phyloP scores from a whole-genome alignment of 1,140 invertebrate genomes.

The Theocolax elegans region DNA sequence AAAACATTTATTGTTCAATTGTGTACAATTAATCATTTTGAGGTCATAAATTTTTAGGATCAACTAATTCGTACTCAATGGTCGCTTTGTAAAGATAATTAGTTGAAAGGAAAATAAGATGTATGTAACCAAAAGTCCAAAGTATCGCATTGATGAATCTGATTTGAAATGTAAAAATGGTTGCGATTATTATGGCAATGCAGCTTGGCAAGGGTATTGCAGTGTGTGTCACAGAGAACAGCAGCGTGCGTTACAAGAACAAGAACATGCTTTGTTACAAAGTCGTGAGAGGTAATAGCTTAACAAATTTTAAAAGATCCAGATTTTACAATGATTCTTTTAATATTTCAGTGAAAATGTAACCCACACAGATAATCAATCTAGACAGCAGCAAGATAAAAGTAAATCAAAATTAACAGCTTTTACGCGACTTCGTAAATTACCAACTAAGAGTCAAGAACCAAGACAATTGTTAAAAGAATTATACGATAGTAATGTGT shows the following conservation, averaged over 20 bases:
- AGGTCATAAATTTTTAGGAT: no score
- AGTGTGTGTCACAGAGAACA: constrained; percentile 88
- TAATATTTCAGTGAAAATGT: constrained; percentile 36
- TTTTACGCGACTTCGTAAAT: constrained; percentile 33
- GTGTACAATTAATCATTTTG: no score
- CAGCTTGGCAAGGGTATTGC: constrained; percentile 96
- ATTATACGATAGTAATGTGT: constrained; percentile 64
- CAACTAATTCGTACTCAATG: no score
- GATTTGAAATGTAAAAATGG: constrained; percentile 95
- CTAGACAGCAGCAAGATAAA: constrained; percentile 22
- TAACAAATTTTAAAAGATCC: background rate
- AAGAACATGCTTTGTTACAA: constrained; percentile 57
- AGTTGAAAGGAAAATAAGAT: no score
- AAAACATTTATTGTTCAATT: no score
- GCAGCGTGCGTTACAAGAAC: constrained; percentile 69
- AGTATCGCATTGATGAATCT: constrained; percentile 81
- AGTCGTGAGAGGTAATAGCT: constrained; percentile 53
- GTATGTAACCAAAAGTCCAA: constrained; percentile 79
- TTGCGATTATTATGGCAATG: constrained; percentile 97
- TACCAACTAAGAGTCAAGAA: constrained; percentile 60
- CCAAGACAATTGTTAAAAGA: constrained; percentile 65
- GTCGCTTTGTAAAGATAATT: no score
- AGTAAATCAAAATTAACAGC: constrained; percentile 36
- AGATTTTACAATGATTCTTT: background rate
- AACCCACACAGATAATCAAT: constrained; percentile 19